These are phyloP conservation scores for Nannobrachium achirus DNA, from an alignment of 2,113 vertebrate species.

Conservation along the genomic window DNA sequence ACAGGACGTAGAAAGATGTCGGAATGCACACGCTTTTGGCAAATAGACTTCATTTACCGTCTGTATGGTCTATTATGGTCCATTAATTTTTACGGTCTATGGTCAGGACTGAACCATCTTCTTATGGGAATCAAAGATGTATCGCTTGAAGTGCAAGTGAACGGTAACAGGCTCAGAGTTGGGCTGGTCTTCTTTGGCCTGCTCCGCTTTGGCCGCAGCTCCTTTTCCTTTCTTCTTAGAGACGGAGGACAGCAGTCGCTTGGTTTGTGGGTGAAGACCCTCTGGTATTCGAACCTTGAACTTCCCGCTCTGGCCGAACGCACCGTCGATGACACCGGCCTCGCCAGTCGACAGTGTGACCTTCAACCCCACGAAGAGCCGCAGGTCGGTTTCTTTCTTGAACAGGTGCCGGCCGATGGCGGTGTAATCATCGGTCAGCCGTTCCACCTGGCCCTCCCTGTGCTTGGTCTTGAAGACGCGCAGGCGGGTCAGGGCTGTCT, in stretches of 20 bases:
- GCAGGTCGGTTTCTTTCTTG: conserved; percentile 98
- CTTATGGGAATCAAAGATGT: conserved; percentile 91
- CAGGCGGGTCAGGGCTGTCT: conserved; percentile 84
- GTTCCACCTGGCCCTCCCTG: conserved; percentile 91
- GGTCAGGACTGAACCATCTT: conserved; percentile 94
- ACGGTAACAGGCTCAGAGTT: conserved; percentile 85
- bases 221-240: conserved; percentile 90
- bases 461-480: conserved; percentile 92
- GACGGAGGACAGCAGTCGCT: conserved; percentile 81
- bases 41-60: too few relatives aligned
- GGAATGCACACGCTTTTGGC: too few relatives aligned
- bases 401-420: conserved; percentile 95
- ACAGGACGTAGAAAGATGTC: too few relatives aligned
- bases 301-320: conserved; percentile 96
- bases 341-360: conserved; percentile 93
- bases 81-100: too few relatives aligned
- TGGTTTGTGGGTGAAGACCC: conserved; percentile 89
- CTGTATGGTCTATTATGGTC: too few relatives aligned
- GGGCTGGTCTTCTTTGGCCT: conserved; percentile 81
- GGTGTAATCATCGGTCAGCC: conserved; percentile 91
- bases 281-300: conserved; percentile 92
- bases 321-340: conserved; percentile 88
- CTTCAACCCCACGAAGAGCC: conserved; percentile 93
- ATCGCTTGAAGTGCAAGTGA: conserved; percentile 91
- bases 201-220: conserved; percentile 80